phyloP scores from a whole-genome alignment of 2,888 invertebrate species.

The Arrhopalites spinosus region DNA sequence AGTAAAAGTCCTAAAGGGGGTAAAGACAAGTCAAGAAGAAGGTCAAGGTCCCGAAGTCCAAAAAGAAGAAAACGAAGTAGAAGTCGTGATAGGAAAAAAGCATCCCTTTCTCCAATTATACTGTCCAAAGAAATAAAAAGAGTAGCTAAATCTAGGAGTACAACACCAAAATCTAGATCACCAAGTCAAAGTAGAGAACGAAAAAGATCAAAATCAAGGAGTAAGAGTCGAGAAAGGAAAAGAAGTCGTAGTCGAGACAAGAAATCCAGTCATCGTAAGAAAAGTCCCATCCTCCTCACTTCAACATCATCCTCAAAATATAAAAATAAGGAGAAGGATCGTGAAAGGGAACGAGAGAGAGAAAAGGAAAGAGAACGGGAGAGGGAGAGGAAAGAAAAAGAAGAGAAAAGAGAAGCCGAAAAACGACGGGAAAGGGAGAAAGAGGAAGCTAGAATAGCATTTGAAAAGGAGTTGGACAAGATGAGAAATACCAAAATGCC shows the following conservation, averaged over 20 bases:
- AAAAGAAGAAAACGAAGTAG: neutral
- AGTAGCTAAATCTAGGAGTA: neutral
- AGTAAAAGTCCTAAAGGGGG: constrained; percentile 22
- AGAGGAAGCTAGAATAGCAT: constrained; percentile 27
- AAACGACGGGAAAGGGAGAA: constrained; percentile 42
- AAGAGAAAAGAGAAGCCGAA: constrained; percentile 41
- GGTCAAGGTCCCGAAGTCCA: too few species aligned
- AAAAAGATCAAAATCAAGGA: constrained; percentile 14
- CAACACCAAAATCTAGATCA: neutral
- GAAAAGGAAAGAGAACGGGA: constrained; percentile 39
- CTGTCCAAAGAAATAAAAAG: neutral
- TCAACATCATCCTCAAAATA: neutral
- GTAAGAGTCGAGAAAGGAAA: constrained; percentile 26
- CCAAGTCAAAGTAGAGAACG: constrained; percentile 25
- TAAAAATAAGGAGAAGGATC: constrained; percentile 14
- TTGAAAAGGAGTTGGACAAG: constrained; percentile 49
- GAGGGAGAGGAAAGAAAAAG: constrained; percentile 7
- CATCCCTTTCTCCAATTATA: constrained; percentile 9
- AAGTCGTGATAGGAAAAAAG: constrained; percentile 14
- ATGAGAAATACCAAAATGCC: constrained; percentile 51
- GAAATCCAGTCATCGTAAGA: constrained; percentile 3
- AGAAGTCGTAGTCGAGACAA: neutral
- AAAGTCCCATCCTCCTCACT: constrained; percentile 7
- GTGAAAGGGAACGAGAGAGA: constrained; percentile 22
- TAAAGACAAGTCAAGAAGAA: too few species aligned